A percentile compares a stretch with the other conserved stretches of the same genome.
These are phyloP conservation scores for Oreochromis mossambicus DNA, from an alignment of 2,797 vertebrate genomes.

Conservation along the genomic window DNA sequence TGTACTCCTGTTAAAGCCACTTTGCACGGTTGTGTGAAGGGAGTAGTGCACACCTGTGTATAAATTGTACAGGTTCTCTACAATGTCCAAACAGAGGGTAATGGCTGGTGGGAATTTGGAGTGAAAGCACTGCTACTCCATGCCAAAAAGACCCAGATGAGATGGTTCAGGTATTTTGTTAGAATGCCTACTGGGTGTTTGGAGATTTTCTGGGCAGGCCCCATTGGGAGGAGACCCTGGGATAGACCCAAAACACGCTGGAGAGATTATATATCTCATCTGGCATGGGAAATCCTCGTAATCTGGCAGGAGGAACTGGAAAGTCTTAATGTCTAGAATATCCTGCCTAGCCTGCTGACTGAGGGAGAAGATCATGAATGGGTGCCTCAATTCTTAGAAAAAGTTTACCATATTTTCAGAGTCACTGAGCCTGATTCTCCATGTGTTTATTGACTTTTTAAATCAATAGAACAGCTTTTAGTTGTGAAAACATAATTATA, in stretches of 20 bases:
- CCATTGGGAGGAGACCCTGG: not conserved
- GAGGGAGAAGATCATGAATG: not conserved
- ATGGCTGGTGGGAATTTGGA: not conserved
- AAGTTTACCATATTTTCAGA: not conserved
- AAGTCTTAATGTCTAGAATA: not conserved
- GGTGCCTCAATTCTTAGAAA: not conserved
- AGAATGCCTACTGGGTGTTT: not conserved
- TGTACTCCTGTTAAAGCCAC: not conserved
- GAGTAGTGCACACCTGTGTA: not conserved
- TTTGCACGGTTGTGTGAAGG: not conserved
- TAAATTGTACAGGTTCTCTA: not conserved
- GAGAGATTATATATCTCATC: not conserved
- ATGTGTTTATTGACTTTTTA: not conserved
- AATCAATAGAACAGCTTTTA: not conserved
- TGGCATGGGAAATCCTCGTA: not conserved
- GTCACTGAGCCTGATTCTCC: not conserved
- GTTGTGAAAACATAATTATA: not conserved
- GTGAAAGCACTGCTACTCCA: not conserved
- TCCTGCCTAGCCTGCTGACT: not conserved
- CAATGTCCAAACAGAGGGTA: not conserved
- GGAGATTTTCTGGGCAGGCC: not conserved
- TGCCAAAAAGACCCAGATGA: not conserved
- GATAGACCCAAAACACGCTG: not conserved
- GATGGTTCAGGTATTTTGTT: not conserved
- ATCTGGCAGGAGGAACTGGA: not conserved